A percentile compares a stretch with the other conserved stretches of the same genome.
phyloP scores from a whole-genome alignment of 1,140 invertebrate species.

The Bombus difficillimus region DNA sequence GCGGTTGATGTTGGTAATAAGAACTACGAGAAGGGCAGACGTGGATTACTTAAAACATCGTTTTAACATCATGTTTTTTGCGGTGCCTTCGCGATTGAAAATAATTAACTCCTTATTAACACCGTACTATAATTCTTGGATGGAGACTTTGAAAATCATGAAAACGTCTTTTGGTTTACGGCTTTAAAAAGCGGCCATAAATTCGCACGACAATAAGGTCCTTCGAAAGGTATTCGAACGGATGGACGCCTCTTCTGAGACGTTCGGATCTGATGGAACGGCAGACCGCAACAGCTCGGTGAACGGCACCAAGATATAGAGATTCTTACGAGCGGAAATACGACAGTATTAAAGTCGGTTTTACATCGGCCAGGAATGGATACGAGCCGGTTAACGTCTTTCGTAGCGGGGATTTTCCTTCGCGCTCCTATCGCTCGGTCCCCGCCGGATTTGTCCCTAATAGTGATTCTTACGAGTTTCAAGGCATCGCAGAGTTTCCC shows the following conservation, averaged over 20 bases:
- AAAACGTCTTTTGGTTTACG: not conserved
- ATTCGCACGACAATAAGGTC: not conserved
- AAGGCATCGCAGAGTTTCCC: slow-evolving; percentile 15
- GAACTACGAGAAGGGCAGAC: not conserved
- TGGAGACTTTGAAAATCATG: too few species aligned
- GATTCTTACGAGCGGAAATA: slow-evolving; percentile 66
- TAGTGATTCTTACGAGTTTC: slow-evolving; percentile 49
- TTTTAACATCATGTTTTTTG: too few species aligned
- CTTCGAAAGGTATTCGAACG: not conserved
- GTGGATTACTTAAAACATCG: too few species aligned
- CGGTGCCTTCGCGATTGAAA: not conserved
- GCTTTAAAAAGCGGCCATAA: not conserved
- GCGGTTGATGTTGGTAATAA: not conserved
- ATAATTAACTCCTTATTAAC: not conserved
- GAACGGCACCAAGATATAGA: slow-evolving; percentile 42
- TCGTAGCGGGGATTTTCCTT: slow-evolving; percentile 55
- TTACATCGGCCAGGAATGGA: slow-evolving; percentile 61
- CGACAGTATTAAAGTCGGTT: slow-evolving; percentile 64
- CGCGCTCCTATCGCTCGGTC: slow-evolving; percentile 30
- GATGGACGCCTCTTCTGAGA: not conserved
- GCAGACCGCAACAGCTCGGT: not conserved
- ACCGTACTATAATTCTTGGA: not conserved
- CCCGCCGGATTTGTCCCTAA: slow-evolving; percentile 53
- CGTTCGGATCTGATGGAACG: not conserved
- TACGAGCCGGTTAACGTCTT: slow-evolving; percentile 65